Conservation (phyloP, 1,140 invertebrate genomes). For the Drosophila oshimai region DNA sequence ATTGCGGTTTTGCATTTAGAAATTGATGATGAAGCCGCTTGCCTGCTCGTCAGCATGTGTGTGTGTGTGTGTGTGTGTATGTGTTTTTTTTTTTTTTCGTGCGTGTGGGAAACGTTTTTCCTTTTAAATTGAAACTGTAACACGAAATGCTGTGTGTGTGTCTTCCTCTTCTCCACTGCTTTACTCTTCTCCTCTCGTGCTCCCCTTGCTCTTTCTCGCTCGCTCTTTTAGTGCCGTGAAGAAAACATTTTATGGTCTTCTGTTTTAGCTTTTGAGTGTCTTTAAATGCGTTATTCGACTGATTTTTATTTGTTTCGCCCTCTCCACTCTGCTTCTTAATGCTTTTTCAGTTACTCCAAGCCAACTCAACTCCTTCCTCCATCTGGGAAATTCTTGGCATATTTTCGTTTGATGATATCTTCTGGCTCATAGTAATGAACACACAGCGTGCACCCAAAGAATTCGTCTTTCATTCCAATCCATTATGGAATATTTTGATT, state of each 20-base stretch:
- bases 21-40: conserved; percentile 69
- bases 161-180: too few relatives aligned
- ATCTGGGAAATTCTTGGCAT: conserved; percentile 57
- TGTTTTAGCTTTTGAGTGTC: conserved; percentile 67
- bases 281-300: conserved; percentile 72
- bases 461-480: too few relatives aligned
- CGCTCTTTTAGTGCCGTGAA: conserved; percentile 43
- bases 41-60: too few relatives aligned
- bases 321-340: background rate
- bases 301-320: conserved; percentile 62
- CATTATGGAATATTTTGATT: too few relatives aligned
- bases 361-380: conserved; percentile 27
- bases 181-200: background rate
- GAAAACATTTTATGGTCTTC: conserved; percentile 58
- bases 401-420: conserved; percentile 61
- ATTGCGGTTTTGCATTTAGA: conserved; percentile 77
- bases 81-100: background rate
- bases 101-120: conserved; percentile 65
- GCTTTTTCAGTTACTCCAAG: conserved; percentile 13
- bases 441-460: background rate
- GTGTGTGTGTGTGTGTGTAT: conserved; percentile 18
- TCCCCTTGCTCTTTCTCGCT: background rate
- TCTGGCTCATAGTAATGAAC: conserved; percentile 6
- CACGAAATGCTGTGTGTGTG: conserved; percentile 58
- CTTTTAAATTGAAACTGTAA: conserved; percentile 75